Evolutionary conservation across 1,140 invertebrate species (phyloP), one percentile per base, ranked within the genome.

Genomic region (Conus ventricosus): DNA sequence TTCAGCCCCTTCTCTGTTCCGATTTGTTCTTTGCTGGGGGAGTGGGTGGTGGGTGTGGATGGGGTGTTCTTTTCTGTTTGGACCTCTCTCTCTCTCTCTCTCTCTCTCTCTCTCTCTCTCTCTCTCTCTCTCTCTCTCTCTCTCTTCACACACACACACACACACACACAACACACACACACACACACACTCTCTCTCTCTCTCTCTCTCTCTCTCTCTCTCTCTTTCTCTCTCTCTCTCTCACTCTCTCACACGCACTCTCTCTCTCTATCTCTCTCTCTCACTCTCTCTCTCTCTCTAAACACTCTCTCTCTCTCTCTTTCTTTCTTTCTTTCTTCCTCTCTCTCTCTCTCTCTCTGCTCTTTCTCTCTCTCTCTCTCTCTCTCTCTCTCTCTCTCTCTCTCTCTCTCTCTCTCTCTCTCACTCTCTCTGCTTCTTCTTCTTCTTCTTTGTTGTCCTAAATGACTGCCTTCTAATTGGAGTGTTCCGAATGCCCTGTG

Each of bases 401-500:
- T 80, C 51, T 53, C 51, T 80, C 78, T 80, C 23, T 23, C 23
- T 80, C 78, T 80, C 23, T 23, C 23, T 53, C 51, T 80, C n/a
- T n/a, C 23, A 3, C 51, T 80, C n/a, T n/a, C n/a, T 80, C 78
- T 80, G 10, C 78, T 80, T 80, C n/a, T 80, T 80, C 78, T 80
- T 80, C 78, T 80, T 80, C 60, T 63, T 63, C 60, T 63, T 63
- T 11, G 60, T 4, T 23, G 1, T 80, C 78, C 23, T 63, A 39
- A 39, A 3, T 39, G 39, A 39, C 39, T 39, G 39, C 39, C 39
- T 1, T 39, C 39, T 39, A 39, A 39, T 39, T 39, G 39, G 39
- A 39, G 39, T 39, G 39, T 39, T 39, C 39, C 39, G 0, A 39
- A 39, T 39, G 39, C 39, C 39, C 39, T 39, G 39, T 1, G 39